Evolutionary conservation across 2,888 invertebrate species (phyloP), one percentile per base, ranked within the genome.

Genomic region (Calameuta pallipes): DNA sequence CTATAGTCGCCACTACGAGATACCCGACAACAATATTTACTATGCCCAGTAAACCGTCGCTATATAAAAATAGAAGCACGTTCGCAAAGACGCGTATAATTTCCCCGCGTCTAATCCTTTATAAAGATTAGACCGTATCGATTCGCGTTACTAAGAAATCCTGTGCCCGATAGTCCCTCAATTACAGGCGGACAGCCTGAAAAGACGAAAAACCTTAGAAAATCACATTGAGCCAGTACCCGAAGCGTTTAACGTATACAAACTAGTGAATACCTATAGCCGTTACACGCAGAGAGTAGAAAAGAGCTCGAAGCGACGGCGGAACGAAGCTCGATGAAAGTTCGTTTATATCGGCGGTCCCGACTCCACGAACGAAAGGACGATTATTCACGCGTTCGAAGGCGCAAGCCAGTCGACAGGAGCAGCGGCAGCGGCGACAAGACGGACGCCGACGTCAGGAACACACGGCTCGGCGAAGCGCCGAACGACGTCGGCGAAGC

Each of bases 401-500:
- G 56, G 56, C 56, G 56, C 23, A 56, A 56, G 56, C 23, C 56
- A 56, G 56, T 56, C 56, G 56, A 56, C 56, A 56, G 56, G 56
- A 23, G 23, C 23, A 56, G 41, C 35, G 11, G 35, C 35, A 12
- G 36, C 36, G 3, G 23, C 56, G 56, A 56, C 56, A 56, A 56
- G 56, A 56, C 56, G 56, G 56, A 71, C 71, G 71, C 31, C 71
- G 41, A n/a, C 78, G 15, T 69, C 31, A 35, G 71, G 15, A 41
- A 56, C 31, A 73, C 71, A n/a, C 30, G 74, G 31, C 30, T 31
- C 36, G 76, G 68, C 36, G 36, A 3, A 37, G 74, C 33, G 70
- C 69, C 36, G 75, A 75, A 34, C 76, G 41, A 69, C 75, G 78
- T 76, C 76, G 75, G 36, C 75, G 68, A 35, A n/a, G 84, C 83